Percentiles rank a stretch among this genome's conserved stretches.
Conservation (phyloP, 2,797 vertebrate genomes). For the Hydrophis major region DNA sequence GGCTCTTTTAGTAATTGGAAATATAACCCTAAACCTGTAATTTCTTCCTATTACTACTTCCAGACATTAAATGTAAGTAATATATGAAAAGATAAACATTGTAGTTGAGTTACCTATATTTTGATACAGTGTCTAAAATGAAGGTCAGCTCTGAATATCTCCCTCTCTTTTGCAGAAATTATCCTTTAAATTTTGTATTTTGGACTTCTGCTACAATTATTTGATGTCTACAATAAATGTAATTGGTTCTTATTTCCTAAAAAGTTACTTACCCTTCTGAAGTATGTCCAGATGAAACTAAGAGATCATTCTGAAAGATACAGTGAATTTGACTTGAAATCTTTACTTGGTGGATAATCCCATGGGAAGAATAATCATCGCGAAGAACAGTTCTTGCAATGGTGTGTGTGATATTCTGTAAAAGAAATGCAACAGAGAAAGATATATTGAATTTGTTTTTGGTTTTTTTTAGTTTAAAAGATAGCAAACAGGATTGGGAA, state of each 20-base stretch:
- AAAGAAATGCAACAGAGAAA: constrained; percentile 16
- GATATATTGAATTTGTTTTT: background rate
- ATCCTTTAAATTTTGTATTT: background rate
- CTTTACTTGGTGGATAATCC: constrained; percentile 54
- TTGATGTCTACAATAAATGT: background rate
- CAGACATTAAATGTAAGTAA: background rate
- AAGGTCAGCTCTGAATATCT: background rate
- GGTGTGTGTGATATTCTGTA: constrained; percentile 79
- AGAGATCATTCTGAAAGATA: constrained; percentile 74
- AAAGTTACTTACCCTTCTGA: constrained; percentile 74
- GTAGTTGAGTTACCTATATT: background rate
- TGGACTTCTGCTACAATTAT: background rate
- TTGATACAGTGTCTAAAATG: background rate
- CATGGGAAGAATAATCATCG: constrained; percentile 52
- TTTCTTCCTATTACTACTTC: background rate
- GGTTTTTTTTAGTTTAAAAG: background rate
- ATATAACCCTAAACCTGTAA: background rate
- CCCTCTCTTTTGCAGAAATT: background rate
- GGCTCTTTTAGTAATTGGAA: background rate
- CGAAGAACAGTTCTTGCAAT: constrained; percentile 73
- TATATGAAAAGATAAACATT: background rate
- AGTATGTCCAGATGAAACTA: constrained; percentile 77
- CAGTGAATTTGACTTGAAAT: constrained; percentile 80
- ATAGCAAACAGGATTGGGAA: background rate
- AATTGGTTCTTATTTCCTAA: background rate